Conservation (phyloP, 1,140 invertebrate species). For the Caerostris darwini region DNA sequence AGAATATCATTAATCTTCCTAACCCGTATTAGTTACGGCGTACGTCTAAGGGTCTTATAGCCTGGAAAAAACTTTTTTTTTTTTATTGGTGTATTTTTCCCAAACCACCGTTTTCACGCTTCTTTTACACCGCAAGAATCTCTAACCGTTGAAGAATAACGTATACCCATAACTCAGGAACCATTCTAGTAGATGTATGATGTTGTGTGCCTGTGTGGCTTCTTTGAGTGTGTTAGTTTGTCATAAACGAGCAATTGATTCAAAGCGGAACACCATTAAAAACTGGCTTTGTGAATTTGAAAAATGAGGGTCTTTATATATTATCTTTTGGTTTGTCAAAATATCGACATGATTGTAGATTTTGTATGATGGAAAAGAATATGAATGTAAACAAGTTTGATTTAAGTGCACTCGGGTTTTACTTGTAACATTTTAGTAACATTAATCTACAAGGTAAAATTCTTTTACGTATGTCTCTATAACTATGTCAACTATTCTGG, state of each 20-base stretch:
- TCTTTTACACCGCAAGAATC: not conserved
- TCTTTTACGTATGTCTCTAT: too few species aligned
- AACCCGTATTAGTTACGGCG: slow-evolving; percentile 61
- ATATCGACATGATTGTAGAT: not conserved
- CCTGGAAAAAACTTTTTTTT: not conserved
- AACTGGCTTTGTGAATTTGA: not conserved
- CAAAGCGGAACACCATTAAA: slow-evolving; percentile 6
- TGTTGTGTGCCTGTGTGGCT: not conserved
- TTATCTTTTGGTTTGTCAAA: not conserved
- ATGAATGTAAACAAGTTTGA: not conserved
- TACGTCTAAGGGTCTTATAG: slow-evolving; percentile 3
- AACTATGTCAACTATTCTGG: too few species aligned
- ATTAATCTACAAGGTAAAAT: too few species aligned
- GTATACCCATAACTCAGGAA: not conserved
- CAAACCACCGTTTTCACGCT: slow-evolving; percentile 36
- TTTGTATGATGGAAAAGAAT: not conserved
- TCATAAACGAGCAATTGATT: not conserved
- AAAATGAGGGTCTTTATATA: not conserved
- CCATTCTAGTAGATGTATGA: not conserved
- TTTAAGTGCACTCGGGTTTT: too few species aligned
- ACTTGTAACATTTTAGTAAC: too few species aligned
- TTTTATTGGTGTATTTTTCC: not conserved
- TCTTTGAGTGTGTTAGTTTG: not conserved
- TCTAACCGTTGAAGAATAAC: not conserved
- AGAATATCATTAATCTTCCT: slow-evolving; percentile 76